Percentiles rank a stretch among this genome's conserved stretches.
phyloP scores from a whole-genome alignment of 2,888 invertebrate genomes.

The Cantharis rufa region DNA sequence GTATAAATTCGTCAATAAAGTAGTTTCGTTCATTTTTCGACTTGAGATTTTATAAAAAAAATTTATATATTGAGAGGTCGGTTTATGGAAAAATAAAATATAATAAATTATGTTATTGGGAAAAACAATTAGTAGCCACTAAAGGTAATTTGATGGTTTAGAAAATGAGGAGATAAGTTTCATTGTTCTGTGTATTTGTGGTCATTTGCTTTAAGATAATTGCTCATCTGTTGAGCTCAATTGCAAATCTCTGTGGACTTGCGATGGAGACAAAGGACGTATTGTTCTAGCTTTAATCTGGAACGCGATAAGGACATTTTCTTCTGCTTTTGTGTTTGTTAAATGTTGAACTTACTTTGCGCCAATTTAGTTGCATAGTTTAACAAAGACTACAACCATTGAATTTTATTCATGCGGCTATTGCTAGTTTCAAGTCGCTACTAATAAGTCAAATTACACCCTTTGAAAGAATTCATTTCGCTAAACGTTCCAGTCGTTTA shows the following conservation, averaged over 20 bases:
- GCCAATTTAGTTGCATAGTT: conserved; percentile 19
- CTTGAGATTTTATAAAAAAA: too few species aligned
- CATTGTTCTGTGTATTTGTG: conserved; percentile 23
- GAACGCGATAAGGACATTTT: conserved; percentile 33
- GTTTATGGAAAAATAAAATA: too few species aligned
- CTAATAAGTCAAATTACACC: background rate
- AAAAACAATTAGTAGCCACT: background rate
- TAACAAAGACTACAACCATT: conserved; percentile 20
- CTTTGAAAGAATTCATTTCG: background rate
- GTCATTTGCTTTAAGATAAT: conserved; percentile 30
- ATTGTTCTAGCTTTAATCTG: conserved; percentile 28
- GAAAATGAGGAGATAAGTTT: background rate
- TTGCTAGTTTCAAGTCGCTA: conserved; percentile 18
- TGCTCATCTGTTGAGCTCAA: conserved; percentile 29
- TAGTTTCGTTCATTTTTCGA: too few species aligned
- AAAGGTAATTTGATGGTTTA: background rate
- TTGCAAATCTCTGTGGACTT: conserved; percentile 22
- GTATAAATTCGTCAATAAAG: too few species aligned
- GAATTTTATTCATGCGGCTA: conserved; percentile 26
- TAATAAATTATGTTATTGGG: background rate
- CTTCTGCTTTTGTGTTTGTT: conserved; percentile 32
- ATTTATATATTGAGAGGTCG: too few species aligned
- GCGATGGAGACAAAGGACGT: conserved; percentile 22
- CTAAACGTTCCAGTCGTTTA: background rate
- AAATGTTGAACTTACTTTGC: conserved; percentile 22